Percentiles rank a stretch among this genome's conserved stretches.
These are phyloP conservation scores for Eristalis tenax DNA, from an alignment of 2,888 invertebrate genomes.

Conservation along the genomic window DNA sequence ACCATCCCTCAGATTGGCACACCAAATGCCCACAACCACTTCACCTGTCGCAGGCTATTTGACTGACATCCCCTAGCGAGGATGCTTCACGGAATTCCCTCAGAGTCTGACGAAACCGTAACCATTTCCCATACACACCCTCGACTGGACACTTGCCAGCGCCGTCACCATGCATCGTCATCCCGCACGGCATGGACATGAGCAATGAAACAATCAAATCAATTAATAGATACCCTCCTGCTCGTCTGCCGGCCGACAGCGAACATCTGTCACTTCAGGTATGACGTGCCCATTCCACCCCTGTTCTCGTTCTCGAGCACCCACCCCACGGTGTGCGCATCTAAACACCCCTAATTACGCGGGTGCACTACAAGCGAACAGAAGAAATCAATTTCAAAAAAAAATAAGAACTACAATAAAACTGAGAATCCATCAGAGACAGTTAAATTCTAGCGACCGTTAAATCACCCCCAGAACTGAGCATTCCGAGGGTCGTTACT, in stretches of 20 bases:
- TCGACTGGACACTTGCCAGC: constrained; percentile 44
- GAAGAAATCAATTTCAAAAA: constrained; percentile 59
- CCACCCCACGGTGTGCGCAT: constrained; percentile 19
- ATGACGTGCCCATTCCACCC: constrained; percentile 35
- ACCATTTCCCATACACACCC: constrained; percentile 17
- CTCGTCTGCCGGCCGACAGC: constrained; percentile 9
- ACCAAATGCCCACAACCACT: neutral
- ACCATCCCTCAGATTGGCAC: neutral
- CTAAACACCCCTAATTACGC: constrained; percentile 54
- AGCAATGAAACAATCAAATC: constrained; percentile 44
- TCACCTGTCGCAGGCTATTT: neutral
- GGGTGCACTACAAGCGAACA: neutral
- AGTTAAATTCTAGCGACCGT: too few relatives aligned
- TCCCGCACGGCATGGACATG: neutral
- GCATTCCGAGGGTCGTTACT: constrained; percentile 32
- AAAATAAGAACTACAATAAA: constrained; percentile 4
- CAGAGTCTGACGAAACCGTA: neutral
- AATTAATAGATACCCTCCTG: constrained; percentile 34
- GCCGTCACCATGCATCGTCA: neutral
- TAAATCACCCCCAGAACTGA: too few relatives aligned
- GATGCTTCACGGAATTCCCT: neutral
- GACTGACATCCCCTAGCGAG: neutral
- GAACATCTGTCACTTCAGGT: constrained; percentile 41
- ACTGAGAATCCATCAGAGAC: constrained; percentile 9
- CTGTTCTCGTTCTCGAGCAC: constrained; percentile 2